Base-by-base conservation (phyloP, 2,888 invertebrate genomes). In the Erebia aethiops region DNA sequence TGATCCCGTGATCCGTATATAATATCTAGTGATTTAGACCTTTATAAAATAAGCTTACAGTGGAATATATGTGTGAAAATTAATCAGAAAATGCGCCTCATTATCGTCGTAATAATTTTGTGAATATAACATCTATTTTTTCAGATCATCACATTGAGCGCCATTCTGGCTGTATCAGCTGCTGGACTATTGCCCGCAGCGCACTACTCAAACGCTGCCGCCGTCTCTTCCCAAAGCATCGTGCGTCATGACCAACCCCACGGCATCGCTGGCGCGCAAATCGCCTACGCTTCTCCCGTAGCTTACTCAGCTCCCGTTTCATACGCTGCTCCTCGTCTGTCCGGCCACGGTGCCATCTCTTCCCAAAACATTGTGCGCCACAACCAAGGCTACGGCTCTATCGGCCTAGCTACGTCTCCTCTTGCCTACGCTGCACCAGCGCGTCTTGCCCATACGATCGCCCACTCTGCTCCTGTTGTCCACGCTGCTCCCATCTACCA, bases 221-320 rank as follows among this genome's bases (percentile, higher is more conserved):
- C 80, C 2, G 90, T 89, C 1, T 89, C 91, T 35, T 82, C 92
- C 16, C 94, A 94, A 77, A 89, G 88, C 79, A 84, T 87, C 54
- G 81, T 84, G 70, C 86, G 78, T 54, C 85, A 82, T 77, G 85
- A 83, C 76, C 80, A 82, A 70, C 77, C 77, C 68, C 79, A 78
- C 14, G 73, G 74, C 16, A 74, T 77, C 54, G 67, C 63, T 41
- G 66, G 57, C 57, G 61, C 72, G 13, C 69, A 43, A 11, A 52
- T 71, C 11, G 60, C 71, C 35, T 71, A 73, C 8, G 70, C 73
- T 2, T 66, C 71, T 4, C 73, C 70, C 21, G 70, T 70, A 43
- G 58, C 64, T 43, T 70, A 70, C 51, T 63, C 69, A 7, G 61
- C 71, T 13, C 68, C 70, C 26, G 26, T 70, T 11, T 16, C 71